phyloP scores from a whole-genome alignment of 2,113 vertebrate species.

The Tor tambroides region DNA sequence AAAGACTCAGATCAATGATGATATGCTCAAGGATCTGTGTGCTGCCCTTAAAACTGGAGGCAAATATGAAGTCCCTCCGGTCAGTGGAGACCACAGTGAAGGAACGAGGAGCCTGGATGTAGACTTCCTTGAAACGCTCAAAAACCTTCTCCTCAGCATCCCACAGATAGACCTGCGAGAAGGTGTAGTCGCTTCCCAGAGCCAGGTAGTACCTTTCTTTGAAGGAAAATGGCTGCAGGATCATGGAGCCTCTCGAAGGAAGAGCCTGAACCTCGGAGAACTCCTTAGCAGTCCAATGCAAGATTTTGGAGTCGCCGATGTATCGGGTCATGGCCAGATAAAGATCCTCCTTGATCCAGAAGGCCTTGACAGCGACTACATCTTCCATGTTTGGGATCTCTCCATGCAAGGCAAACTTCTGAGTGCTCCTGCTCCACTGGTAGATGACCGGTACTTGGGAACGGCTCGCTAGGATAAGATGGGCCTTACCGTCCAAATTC shows the following conservation, averaged over 20 bases:
- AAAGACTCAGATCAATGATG: slow-evolving; percentile 92
- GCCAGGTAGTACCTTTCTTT: slow-evolving; percentile 91
- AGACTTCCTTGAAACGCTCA: slow-evolving; percentile 93
- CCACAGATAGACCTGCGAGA: slow-evolving; percentile 97
- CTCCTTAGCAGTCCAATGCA: slow-evolving; percentile 90
- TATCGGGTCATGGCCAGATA: slow-evolving; percentile 94
- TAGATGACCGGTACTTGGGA: slow-evolving; percentile 96
- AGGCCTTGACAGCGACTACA: slow-evolving; percentile 93
- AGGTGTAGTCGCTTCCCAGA: slow-evolving; percentile 96
- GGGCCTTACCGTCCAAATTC: slow-evolving; percentile 88
- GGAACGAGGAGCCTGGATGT: slow-evolving; percentile 93
- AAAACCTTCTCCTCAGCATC: slow-evolving; percentile 86
- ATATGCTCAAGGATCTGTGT: slow-evolving; percentile 97
- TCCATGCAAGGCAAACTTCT: slow-evolving; percentile 89
- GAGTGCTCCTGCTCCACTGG: slow-evolving; percentile 90
- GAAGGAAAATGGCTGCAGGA: slow-evolving; percentile 91
- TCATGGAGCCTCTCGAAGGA: slow-evolving; percentile 95
- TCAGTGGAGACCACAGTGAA: slow-evolving; percentile 96
- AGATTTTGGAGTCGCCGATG: slow-evolving; percentile 95
- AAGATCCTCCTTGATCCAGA: slow-evolving; percentile 85
- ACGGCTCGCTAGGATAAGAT: slow-evolving; percentile 92
- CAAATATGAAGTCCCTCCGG: slow-evolving; percentile 94
- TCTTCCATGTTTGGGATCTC: slow-evolving; percentile 98
- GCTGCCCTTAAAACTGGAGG: slow-evolving; percentile 97
- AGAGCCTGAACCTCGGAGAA: slow-evolving; percentile 93